Conservation (phyloP, 2,888 invertebrate species). For the Teleogryllus oceanicus region DNA sequence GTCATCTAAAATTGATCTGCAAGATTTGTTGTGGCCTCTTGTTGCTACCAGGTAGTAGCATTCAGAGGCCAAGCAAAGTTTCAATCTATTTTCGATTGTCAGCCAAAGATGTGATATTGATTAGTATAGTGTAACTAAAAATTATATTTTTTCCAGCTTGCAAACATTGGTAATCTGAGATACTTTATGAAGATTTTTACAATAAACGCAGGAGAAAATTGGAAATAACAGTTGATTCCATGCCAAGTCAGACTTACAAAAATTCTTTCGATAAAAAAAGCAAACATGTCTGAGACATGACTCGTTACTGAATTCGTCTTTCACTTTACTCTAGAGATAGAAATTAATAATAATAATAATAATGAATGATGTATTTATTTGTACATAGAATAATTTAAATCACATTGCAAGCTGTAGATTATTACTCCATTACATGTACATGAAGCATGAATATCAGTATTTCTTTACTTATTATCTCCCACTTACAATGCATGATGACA, state of each 20-base stretch:
- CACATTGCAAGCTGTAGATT: background rate
- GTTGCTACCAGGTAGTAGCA: background rate
- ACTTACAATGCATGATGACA: background rate
- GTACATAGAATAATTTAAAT: background rate
- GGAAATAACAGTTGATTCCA: background rate
- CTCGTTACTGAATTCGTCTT: background rate
- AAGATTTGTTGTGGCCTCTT: background rate
- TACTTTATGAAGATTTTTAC: background rate
- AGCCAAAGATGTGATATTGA: constrained; percentile 18
- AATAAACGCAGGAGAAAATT: background rate
- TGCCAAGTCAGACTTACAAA: background rate
- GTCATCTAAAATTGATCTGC: background rate
- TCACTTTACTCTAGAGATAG: background rate
- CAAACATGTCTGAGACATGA: background rate
- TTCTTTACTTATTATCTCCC: background rate
- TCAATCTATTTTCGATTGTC: constrained; percentile 1
- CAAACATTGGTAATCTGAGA: background rate
- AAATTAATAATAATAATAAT: background rate
- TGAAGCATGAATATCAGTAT: background rate
- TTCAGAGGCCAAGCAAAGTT: background rate
- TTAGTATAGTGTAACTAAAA: background rate
- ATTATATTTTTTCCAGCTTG: constrained; percentile 11
- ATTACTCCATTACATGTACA: background rate
- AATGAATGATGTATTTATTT: background rate
- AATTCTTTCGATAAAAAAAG: background rate